phyloP scores from a whole-genome alignment of 2,113 vertebrate species.

The Charadrius vociferus region DNA sequence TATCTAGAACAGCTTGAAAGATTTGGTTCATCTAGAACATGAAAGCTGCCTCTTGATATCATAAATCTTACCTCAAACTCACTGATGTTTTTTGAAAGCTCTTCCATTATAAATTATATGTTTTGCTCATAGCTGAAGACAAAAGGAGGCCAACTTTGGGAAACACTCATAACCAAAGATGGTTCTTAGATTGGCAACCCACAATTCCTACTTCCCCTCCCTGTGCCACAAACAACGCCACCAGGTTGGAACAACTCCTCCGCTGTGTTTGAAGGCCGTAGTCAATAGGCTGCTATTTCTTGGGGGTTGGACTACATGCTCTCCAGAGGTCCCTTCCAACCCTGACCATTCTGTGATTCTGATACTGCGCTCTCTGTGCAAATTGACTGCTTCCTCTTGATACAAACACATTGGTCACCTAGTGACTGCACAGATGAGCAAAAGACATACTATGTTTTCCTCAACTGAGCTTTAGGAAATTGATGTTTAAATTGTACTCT shows the following conservation, averaged over 20 bases:
- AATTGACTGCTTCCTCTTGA: neutral
- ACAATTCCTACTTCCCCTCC: neutral
- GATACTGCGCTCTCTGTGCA: neutral
- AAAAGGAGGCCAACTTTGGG: neutral
- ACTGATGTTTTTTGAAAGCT: neutral
- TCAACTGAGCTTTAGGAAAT: neutral
- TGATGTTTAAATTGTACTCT: neutral
- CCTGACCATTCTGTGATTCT: no score
- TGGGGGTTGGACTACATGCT: no score
- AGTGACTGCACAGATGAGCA: neutral
- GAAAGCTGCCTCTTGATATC: neutral
- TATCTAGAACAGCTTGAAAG: neutral
- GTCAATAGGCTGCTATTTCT: neutral
- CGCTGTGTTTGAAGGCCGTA: neutral
- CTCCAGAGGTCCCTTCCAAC: no score
- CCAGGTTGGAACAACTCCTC: neutral
- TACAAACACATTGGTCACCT: neutral
- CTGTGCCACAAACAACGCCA: neutral
- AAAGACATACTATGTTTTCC: neutral
- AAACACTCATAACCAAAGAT: neutral
- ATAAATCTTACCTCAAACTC: neutral
- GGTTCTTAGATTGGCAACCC: neutral
- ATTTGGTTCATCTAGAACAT: neutral
- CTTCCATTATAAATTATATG: neutral
- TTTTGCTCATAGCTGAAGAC: neutral